These are phyloP conservation scores for Toxotes chatareus DNA, from an alignment of 2,113 vertebrate genomes.

Conservation along the genomic window DNA sequence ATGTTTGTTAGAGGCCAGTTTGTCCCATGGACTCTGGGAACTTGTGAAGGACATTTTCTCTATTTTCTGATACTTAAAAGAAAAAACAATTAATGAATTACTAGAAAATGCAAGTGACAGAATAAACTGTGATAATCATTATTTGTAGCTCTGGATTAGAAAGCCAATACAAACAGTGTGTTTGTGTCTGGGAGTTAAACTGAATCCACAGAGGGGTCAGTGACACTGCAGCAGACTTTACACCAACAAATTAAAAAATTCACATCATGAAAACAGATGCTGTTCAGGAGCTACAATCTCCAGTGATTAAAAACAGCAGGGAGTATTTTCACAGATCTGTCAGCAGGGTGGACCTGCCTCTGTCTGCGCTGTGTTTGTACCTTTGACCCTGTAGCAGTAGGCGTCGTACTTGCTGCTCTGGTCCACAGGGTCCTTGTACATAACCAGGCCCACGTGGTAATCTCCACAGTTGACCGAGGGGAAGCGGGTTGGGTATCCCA, in stretches of 20 bases:
- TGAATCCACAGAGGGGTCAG: neutral
- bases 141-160: too few species aligned
- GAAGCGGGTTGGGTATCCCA: conserved; percentile 90
- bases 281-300: neutral
- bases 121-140: too few species aligned
- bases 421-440: conserved; percentile 84
- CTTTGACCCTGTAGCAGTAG: conserved; percentile 90
- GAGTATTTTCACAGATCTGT: neutral
- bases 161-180: too few species aligned
- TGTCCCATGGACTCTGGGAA: too few species aligned
- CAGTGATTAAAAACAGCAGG: neutral
- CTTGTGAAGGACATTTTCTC: too few species aligned
- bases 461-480: conserved; percentile 88
- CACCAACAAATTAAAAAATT: neutral
- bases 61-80: too few species aligned
- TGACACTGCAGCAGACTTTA: neutral
- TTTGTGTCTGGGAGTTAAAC: neutral
- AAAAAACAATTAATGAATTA: too few species aligned
- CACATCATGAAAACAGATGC: neutral
- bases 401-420: conserved; percentile 88
- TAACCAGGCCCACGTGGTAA: conserved; percentile 88
- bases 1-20: neutral
- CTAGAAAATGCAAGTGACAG: too few species aligned
- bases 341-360: neutral
- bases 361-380: conserved; percentile 63